A percentile compares a stretch with the other conserved stretches of the same genome.
Evolutionary conservation across 2,113 vertebrate species (phyloP).

Genomic region (Zosterops hypoxanthus): DNA sequence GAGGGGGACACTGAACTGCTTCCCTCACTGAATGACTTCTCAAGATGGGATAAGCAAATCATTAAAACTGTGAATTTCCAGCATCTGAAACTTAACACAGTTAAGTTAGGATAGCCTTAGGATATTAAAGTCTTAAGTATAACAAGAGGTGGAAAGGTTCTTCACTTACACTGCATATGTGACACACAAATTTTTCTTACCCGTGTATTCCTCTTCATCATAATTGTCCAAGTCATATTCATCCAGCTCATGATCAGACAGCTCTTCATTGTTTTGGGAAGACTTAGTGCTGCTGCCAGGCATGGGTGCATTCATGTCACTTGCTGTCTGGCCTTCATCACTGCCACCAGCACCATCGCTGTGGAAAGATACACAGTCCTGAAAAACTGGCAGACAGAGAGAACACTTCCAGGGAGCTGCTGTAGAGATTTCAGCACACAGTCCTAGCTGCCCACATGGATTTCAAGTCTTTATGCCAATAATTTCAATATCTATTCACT

Average conservation of each 20-base stretch:
- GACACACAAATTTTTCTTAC: constrained; percentile 50
- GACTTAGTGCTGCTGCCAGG: neutral
- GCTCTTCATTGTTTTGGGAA: constrained; percentile 25
- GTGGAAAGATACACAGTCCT: neutral
- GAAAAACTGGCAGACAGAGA: neutral
- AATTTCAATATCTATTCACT: neutral
- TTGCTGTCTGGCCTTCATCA: constrained; percentile 61
- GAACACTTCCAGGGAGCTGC: neutral
- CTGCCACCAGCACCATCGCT: constrained; percentile 71
- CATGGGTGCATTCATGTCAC: neutral
- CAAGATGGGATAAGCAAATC: neutral
- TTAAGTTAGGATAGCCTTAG: neutral
- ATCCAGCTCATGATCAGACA: constrained; percentile 78
- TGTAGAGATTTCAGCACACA: neutral
- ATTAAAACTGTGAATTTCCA: neutral
- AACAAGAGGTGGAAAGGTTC: neutral
- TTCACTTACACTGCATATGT: neutral
- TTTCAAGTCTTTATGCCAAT: neutral
- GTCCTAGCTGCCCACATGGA: neutral
- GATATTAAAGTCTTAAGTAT: no score
- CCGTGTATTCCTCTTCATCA: constrained; percentile 82
- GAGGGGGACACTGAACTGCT: neutral
- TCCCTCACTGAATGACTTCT: neutral
- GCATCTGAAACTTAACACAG: neutral
- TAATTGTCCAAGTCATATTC: constrained; percentile 92